A percentile compares a stretch with the other conserved stretches of the same genome.
Evolutionary conservation across 2,888 invertebrate genomes (phyloP).

Genomic region (Rotaria macrura): DNA sequence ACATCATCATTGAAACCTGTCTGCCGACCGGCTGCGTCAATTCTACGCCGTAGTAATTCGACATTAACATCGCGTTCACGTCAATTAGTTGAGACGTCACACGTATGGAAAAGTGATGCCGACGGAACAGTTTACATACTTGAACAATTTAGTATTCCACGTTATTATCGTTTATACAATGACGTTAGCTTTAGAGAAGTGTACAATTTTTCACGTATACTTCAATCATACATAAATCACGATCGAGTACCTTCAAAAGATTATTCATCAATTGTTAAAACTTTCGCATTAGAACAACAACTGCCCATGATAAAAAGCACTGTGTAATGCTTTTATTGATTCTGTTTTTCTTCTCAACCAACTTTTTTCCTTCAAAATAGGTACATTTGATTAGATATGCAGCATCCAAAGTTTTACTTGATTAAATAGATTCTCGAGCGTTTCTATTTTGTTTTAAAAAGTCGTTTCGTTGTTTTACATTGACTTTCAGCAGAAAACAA

Average conservation of each 20-base stretch:
- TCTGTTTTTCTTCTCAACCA: neutral
- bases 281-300: neutral
- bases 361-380: neutral
- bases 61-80: too few species aligned
- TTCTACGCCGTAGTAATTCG: neutral
- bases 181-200: conserved; percentile 8
- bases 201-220: neutral
- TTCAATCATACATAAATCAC: neutral
- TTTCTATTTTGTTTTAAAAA: too few species aligned
- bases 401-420: neutral
- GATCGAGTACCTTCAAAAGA: neutral
- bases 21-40: neutral
- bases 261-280: neutral
- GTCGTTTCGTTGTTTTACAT: too few species aligned
- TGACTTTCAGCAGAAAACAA: too few species aligned
- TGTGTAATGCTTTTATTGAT: neutral
- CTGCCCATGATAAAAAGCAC: neutral
- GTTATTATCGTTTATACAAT: conserved; percentile 17
- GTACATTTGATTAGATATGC: neutral
- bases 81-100: neutral
- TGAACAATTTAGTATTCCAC: conserved; percentile 9
- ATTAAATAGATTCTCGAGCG: neutral
- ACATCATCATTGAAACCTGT: neutral
- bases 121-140: neutral
- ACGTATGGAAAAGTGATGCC: neutral